Conservation (phyloP, 2,113 vertebrate species). For the Ophthalmolycus amberensis region DNA sequence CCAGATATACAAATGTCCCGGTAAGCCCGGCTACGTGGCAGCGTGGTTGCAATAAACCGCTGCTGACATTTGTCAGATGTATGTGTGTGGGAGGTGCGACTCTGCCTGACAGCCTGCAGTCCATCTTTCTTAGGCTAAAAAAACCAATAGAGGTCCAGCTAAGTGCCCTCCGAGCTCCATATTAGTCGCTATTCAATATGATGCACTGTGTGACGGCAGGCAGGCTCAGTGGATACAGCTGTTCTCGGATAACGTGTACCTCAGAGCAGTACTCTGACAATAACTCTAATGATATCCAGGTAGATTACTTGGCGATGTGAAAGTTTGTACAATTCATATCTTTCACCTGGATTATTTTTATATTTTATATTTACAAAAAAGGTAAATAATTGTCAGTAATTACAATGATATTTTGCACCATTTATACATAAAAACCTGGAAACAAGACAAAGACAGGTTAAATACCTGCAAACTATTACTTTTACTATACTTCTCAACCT, state of each 20-base stretch:
- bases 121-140: constrained; percentile 41
- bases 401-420: background rate
- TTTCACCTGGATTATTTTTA: background rate
- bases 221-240: constrained; percentile 9
- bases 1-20: constrained; percentile 45
- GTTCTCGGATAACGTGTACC: background rate
- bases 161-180: constrained; percentile 21
- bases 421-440: too few relatives aligned
- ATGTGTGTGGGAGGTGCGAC: constrained; percentile 44
- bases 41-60: constrained; percentile 31
- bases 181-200: constrained; percentile 26
- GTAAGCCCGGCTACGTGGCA: constrained; percentile 34
- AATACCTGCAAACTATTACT: too few relatives aligned
- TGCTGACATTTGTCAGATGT: constrained; percentile 58
- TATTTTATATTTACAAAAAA: too few relatives aligned
- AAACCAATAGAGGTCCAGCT: constrained; percentile 31
- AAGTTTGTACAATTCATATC: background rate
- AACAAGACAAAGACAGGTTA: too few relatives aligned
- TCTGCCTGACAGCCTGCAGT: constrained; percentile 45
- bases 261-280: background rate
- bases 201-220: background rate
- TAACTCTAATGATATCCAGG: background rate
- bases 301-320: background rate
- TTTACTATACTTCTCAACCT: too few relatives aligned
- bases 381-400: background rate